Conservation (phyloP, 1,140 invertebrate species). For the Drosophila punjabiensis region DNA sequence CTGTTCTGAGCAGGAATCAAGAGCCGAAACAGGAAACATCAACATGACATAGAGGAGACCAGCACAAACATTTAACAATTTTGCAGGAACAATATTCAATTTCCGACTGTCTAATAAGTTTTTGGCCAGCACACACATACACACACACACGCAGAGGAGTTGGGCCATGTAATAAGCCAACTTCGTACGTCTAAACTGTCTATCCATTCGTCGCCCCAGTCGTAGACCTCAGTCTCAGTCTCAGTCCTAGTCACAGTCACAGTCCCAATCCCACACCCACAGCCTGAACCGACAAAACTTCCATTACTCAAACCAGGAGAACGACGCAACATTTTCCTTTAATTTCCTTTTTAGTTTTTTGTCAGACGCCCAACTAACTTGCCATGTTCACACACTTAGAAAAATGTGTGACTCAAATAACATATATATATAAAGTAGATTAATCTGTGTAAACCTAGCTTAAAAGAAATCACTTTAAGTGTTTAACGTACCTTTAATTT, state of each 20-base stretch:
- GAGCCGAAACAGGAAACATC: constrained; percentile 54
- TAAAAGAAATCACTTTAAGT: not conserved
- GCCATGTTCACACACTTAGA: constrained; percentile 14
- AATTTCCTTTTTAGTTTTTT: constrained; percentile 78
- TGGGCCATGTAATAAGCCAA: constrained; percentile 75
- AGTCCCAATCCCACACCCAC: not conserved
- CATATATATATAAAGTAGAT: not conserved
- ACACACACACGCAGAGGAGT: constrained; percentile 30
- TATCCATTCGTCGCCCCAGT: constrained; percentile 44
- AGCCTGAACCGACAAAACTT: constrained; percentile 57
- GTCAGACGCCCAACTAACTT: constrained; percentile 66
- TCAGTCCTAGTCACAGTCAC: not conserved
- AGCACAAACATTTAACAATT: constrained; percentile 71
- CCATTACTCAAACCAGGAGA: constrained; percentile 73
- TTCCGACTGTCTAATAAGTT: constrained; percentile 83
- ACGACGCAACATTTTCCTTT: constrained; percentile 78
- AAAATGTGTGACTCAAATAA: not conserved
- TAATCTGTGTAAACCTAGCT: not conserved
- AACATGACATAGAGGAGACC: constrained; percentile 51
- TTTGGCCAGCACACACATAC: constrained; percentile 65
- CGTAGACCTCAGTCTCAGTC: constrained; percentile 4
- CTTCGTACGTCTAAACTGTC: constrained; percentile 52
- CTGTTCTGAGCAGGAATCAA: constrained; percentile 30
- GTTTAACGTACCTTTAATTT: not conserved
- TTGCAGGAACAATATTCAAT: constrained; percentile 80